Conservation (phyloP, 2,113 vertebrate genomes). For the Cervus canadensis region DNA sequence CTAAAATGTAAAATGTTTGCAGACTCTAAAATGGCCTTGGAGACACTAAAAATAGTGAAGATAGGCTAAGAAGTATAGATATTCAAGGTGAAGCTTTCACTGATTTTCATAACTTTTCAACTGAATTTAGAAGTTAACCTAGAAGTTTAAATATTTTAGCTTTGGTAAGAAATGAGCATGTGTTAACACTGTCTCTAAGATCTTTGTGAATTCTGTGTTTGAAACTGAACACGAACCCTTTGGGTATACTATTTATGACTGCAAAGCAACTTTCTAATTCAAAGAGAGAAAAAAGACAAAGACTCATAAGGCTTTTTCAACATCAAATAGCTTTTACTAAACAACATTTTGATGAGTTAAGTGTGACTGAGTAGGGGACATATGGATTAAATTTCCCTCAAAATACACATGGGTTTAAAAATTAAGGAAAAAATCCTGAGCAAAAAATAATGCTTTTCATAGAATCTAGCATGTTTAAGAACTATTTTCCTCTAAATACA, state of each 20-base stretch:
- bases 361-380: slow-evolving; percentile 74
- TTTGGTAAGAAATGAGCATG: slow-evolving; percentile 42
- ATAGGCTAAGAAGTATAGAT: not conserved
- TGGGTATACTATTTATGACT: slow-evolving; percentile 61
- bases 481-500: not conserved
- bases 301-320: slow-evolving; percentile 67
- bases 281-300: slow-evolving; percentile 67
- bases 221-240: slow-evolving; percentile 34
- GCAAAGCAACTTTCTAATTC: slow-evolving; percentile 60
- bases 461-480: slow-evolving; percentile 50
- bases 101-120: slow-evolving; percentile 14
- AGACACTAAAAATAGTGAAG: not conserved
- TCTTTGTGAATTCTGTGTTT: slow-evolving; percentile 39
- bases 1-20: not conserved
- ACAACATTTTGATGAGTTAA: slow-evolving; percentile 78
- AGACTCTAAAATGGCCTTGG: not conserved
- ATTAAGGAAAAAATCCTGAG: slow-evolving; percentile 49
- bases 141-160: slow-evolving; percentile 65
- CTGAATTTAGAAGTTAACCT: slow-evolving; percentile 46
- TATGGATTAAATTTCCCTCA: slow-evolving; percentile 76
- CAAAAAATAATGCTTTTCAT: slow-evolving; percentile 48
- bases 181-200: slow-evolving; percentile 2
- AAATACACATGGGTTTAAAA: slow-evolving; percentile 74
- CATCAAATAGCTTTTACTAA: slow-evolving; percentile 75
- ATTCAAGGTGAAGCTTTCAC: slow-evolving; percentile 43